A percentile compares a stretch with the other conserved stretches of the same genome.
phyloP scores from a whole-genome alignment of 2,113 vertebrate genomes.

The Perca flavescens region DNA sequence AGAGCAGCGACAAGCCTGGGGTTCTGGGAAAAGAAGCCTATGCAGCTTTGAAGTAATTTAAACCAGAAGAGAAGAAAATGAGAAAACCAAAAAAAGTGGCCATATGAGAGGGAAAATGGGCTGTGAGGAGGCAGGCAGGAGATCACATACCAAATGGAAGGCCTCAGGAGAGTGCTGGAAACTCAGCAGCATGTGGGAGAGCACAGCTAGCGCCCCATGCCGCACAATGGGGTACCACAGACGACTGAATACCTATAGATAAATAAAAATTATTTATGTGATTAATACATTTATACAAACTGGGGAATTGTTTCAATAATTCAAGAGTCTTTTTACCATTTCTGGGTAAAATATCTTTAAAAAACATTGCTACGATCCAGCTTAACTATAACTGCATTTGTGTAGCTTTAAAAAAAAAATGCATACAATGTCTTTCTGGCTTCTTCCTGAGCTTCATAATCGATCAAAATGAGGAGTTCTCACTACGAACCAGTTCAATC shows the following conservation, averaged over 20 bases:
- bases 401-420: background rate
- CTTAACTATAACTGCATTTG: background rate
- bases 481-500: slow-evolving; percentile 92
- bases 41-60: slow-evolving; percentile 66
- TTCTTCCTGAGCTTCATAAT: background rate
- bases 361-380: background rate
- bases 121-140: slow-evolving; percentile 37
- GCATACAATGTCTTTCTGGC: background rate
- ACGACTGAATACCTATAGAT: slow-evolving; percentile 92
- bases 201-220: slow-evolving; percentile 94
- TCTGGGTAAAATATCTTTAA: background rate
- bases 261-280: background rate
- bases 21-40: slow-evolving; percentile 50
- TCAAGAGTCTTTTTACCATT: background rate
- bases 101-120: slow-evolving; percentile 52
- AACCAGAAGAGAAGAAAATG: slow-evolving; percentile 59
- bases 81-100: slow-evolving; percentile 54
- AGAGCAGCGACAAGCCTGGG: slow-evolving; percentile 18
- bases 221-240: slow-evolving; percentile 98
- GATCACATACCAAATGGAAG: slow-evolving; percentile 94
- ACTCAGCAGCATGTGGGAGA: slow-evolving; percentile 98
- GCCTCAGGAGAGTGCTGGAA: slow-evolving; percentile 99
- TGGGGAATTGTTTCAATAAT: background rate
- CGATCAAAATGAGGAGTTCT: slow-evolving; percentile 11
- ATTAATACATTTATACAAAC: background rate